Percentiles rank a stretch among this genome's conserved stretches.
Conservation (phyloP, 2,797 vertebrate species). For the Sternarchorhynchus goeldii region DNA sequence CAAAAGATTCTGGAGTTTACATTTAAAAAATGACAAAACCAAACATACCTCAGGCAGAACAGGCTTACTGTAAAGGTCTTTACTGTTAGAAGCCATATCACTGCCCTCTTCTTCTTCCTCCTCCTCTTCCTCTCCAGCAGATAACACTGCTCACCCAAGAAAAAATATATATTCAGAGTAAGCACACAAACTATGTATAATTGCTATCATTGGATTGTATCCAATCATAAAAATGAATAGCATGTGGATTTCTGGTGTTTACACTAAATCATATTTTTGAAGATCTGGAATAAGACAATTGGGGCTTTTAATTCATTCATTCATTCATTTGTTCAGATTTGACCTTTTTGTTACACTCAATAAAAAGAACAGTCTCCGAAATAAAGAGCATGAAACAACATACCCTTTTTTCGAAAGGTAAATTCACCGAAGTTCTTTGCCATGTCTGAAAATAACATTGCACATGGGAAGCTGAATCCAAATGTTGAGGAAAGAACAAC, state of each 20-base stretch:
- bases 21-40: background rate
- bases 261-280: too few relatives aligned
- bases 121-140: conserved; percentile 77
- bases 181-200: too few relatives aligned
- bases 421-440: conserved; percentile 83
- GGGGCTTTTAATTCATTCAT: too few relatives aligned
- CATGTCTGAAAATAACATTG: conserved; percentile 90
- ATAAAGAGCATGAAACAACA: conserved; percentile 17
- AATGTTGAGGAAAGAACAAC: conserved; percentile 63
- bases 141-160: background rate
- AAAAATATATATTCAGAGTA: too few relatives aligned
- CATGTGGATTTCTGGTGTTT: too few relatives aligned
- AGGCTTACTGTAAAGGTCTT: conserved; percentile 95
- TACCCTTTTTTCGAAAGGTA: conserved; percentile 88
- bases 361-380: background rate
- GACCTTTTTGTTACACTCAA: too few relatives aligned
- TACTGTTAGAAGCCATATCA: conserved; percentile 83
- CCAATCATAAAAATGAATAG: too few relatives aligned
- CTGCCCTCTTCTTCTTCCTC: conserved; percentile 78
- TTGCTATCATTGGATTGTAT: too few relatives aligned
- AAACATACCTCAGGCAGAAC: conserved; percentile 89
- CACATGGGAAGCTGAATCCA: conserved; percentile 69
- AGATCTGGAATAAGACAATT: too few relatives aligned
- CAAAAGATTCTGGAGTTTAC: too few relatives aligned
- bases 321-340: background rate